Percentiles rank a stretch among this genome's conserved stretches.
Conservation (phyloP, 1,140 invertebrate genomes). For the Conopomorpha cramerella region DNA sequence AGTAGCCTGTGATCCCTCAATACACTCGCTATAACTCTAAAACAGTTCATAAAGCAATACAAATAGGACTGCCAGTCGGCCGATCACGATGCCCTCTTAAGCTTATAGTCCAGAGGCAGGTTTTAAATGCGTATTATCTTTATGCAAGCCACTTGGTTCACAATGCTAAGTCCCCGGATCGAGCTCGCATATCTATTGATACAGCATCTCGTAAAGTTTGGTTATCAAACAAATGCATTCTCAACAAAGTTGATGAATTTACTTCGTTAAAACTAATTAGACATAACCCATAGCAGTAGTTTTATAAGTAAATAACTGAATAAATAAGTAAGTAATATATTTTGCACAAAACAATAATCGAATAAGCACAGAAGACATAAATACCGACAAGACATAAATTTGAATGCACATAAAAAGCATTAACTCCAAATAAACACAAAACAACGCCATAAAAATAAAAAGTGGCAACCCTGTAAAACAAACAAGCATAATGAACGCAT, state of each 20-base stretch:
- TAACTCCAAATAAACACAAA: too few species aligned
- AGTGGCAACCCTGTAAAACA: constrained; percentile 3
- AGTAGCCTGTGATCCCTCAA: constrained; percentile 41
- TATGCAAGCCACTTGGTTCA: constrained; percentile 53
- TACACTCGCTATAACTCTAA: constrained; percentile 14
- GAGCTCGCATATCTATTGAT: constrained; percentile 38
- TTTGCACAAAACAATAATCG: neutral
- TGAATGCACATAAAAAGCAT: too few species aligned
- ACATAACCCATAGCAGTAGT: too few species aligned
- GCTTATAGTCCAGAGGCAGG: constrained; percentile 22
- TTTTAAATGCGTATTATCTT: constrained; percentile 55
- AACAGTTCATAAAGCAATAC: constrained; percentile 18
- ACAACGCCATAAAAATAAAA: too few species aligned
- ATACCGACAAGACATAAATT: too few species aligned
- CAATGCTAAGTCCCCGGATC: constrained; percentile 29
- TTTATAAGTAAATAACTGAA: too few species aligned
- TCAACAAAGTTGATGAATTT: too few species aligned
- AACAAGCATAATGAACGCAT: constrained; percentile 39
- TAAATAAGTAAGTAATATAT: neutral
- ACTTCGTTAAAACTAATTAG: too few species aligned
- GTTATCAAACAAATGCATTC: too few species aligned
- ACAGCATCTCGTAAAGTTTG: constrained; percentile 25
- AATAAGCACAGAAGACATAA: neutral
- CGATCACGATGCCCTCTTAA: constrained; percentile 16
- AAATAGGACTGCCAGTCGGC: constrained; percentile 18